These are phyloP conservation scores for Notodonta dromedarius DNA, from an alignment of 2,888 invertebrate genomes.

Conservation along the genomic window DNA sequence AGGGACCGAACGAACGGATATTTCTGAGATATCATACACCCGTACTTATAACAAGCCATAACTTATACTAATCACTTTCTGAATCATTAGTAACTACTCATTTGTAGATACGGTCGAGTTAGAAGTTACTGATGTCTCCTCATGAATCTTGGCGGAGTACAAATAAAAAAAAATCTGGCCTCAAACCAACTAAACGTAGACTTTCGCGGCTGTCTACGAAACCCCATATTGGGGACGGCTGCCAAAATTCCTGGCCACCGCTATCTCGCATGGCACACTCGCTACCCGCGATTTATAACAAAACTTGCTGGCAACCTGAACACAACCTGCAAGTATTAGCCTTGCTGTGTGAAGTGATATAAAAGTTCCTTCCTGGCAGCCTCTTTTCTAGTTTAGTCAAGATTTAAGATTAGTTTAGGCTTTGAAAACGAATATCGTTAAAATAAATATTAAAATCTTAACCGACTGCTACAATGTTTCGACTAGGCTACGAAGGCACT, in stretches of 20 bases:
- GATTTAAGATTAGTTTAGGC: not conserved
- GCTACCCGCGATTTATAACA: conserved; percentile 57
- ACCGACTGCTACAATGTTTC: conserved; percentile 27
- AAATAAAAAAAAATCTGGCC: not conserved
- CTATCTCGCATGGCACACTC: conserved; percentile 49
- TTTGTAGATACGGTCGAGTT: not conserved
- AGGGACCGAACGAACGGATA: no score
- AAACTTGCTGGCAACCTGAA: conserved; percentile 62
- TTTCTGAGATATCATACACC: no score
- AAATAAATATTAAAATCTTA: no score
- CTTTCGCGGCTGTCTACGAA: conserved; percentile 3
- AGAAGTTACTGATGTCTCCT: not conserved
- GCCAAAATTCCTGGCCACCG: conserved; percentile 9
- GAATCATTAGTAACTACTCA: no score
- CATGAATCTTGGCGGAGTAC: not conserved
- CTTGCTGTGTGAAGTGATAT: conserved; percentile 29
- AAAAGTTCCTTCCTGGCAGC: conserved; percentile 28
- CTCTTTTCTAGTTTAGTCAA: conserved; percentile 6
- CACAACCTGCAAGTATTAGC: conserved; percentile 45
- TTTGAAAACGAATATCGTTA: not conserved
- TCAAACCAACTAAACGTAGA: conserved; percentile 3
- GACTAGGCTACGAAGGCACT: conserved; percentile 35
- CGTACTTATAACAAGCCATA: no score
- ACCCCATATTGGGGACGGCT: conserved; percentile 12
- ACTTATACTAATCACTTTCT: no score